A percentile compares a stretch with the other conserved stretches of the same genome.
Conservation (phyloP, 2,797 vertebrate species). For the Taenioides sp. region DNA sequence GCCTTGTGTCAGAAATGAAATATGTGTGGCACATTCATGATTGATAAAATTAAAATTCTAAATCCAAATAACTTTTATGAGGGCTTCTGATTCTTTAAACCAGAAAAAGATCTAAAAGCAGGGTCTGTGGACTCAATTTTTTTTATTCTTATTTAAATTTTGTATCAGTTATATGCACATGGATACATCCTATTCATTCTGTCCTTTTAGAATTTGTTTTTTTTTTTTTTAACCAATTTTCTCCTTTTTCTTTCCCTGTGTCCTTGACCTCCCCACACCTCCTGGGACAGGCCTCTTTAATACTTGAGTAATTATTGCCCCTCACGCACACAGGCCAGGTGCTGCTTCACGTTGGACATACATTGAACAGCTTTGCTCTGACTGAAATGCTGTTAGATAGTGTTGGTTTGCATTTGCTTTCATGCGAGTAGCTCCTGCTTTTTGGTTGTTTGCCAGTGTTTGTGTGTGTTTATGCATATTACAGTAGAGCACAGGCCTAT, state of each 20-base stretch:
- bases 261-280: conserved; percentile 75
- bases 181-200: neutral
- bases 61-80: neutral
- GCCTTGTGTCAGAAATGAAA: neutral
- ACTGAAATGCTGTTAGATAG: neutral
- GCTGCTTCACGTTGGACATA: conserved; percentile 45
- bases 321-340: conserved; percentile 74
- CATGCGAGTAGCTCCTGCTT: conserved; percentile 6
- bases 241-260: conserved; percentile 19
- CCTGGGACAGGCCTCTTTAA: conserved; percentile 77
- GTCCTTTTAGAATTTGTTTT: too few species aligned
- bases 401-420: neutral
- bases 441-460: conserved; percentile 34
- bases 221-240: neutral
- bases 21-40: conserved; percentile 22
- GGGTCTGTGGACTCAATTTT: neutral
- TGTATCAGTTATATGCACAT: neutral
- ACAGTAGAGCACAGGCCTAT: conserved; percentile 29
- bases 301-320: conserved; percentile 78
- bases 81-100: neutral
- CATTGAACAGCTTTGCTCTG: neutral
- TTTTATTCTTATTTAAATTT: neutral
- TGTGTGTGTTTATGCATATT: conserved; percentile 58
- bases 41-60: conserved; percentile 9
- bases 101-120: neutral